Percentiles rank a stretch among this genome's conserved stretches.
phyloP scores from a whole-genome alignment of 2,888 invertebrate species.

The Panzeria rudis region DNA sequence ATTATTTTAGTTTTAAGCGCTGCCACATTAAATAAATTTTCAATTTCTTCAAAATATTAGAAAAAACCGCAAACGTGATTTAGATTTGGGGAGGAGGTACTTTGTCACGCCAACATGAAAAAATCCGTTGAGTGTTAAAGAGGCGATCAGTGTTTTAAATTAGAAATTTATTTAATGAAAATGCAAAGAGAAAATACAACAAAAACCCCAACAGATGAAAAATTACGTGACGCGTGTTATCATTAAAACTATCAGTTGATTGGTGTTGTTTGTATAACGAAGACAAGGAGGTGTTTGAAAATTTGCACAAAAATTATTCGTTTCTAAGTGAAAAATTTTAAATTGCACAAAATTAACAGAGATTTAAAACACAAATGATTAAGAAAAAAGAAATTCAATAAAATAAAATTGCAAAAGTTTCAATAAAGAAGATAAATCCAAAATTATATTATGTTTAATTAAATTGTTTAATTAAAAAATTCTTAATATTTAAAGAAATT shows the following conservation, averaged over 20 bases:
- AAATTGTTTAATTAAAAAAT: not conserved
- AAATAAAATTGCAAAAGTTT: not conserved
- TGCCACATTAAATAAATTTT: constrained; percentile 27
- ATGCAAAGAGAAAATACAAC: not conserved
- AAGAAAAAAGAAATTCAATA: not conserved
- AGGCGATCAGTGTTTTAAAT: constrained; percentile 7
- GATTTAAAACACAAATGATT: constrained; percentile 6
- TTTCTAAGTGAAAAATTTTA: constrained; percentile 12
- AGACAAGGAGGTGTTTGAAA: constrained; percentile 68
- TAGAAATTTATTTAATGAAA: constrained; percentile 27
- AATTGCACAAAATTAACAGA: constrained; percentile 7
- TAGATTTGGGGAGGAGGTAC: not conserved
- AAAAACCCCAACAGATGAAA: constrained; percentile 1
- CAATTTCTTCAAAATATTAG: not conserved
- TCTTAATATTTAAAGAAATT: not conserved
- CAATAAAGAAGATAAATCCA: not conserved
- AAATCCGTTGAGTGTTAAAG: constrained; percentile 15
- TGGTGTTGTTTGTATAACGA: constrained; percentile 55
- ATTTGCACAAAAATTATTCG: constrained; percentile 13
- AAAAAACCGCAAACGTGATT: constrained; percentile 2
- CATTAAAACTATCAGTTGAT: constrained; percentile 50
- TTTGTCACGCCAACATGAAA: constrained; percentile 30
- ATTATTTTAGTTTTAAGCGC: constrained; percentile 27
- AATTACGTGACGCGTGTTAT: constrained; percentile 60
- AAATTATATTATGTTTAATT: not conserved